A percentile compares a stretch with the other conserved stretches of the same genome.
Conservation (phyloP, 2,797 vertebrate genomes). For the Furcifer pardalis region DNA sequence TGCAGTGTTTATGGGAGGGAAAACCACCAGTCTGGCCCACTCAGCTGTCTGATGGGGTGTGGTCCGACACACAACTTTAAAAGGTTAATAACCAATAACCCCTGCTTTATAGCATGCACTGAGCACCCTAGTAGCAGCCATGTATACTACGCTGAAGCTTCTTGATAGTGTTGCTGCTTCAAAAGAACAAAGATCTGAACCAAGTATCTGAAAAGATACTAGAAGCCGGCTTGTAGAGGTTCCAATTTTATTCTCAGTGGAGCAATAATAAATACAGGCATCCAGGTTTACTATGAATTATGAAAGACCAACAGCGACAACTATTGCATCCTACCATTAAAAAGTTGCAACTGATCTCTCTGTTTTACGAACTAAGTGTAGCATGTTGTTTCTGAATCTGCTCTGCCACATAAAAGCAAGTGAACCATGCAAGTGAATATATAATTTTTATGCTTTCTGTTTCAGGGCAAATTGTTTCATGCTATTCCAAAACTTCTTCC, state of each 20-base stretch:
- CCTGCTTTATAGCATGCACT: background rate
- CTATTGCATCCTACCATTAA: conserved; percentile 73
- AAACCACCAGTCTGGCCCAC: too few species aligned
- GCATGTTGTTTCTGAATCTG: conserved; percentile 76
- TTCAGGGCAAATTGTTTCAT: conserved; percentile 57
- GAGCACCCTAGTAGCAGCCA: background rate
- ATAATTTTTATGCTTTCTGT: conserved; percentile 72
- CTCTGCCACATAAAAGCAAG: conserved; percentile 79
- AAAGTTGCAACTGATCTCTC: conserved; percentile 79
- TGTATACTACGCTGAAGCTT: conserved; percentile 1
- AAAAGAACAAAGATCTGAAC: conserved; percentile 23
- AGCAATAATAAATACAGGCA: conserved; percentile 77
- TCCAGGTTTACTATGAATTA: conserved; percentile 78
- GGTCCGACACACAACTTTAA: too few species aligned
- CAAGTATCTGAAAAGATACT: conserved; percentile 62
- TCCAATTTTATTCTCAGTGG: conserved; percentile 80
- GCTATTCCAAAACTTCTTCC: conserved; percentile 46
- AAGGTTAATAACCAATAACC: too few species aligned
- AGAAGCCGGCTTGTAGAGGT: conserved; percentile 69
- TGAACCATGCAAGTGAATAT: conserved; percentile 80
- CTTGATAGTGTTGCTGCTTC: background rate
- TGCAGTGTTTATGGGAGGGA: too few species aligned
- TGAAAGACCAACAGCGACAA: conserved; percentile 75
- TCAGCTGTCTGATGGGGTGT: too few species aligned
- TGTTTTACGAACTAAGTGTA: conserved; percentile 76